Evolutionary conservation across 2,113 vertebrate genomes (phyloP).

Genomic region (Callaeas wilsoni): DNA sequence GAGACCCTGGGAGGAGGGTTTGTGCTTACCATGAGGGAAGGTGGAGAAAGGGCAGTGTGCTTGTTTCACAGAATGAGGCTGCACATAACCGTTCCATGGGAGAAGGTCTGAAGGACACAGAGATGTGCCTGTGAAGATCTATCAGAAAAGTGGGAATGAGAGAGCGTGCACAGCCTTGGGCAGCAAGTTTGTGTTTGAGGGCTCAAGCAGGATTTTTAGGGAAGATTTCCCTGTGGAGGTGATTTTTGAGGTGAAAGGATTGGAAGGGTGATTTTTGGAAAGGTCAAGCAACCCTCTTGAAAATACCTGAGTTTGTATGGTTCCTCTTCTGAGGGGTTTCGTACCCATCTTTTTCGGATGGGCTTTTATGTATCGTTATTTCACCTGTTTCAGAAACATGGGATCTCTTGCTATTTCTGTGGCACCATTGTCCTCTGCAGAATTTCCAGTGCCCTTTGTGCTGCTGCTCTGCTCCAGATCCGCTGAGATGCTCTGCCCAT

Average conservation of each 20-base stretch:
- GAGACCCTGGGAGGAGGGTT: neutral
- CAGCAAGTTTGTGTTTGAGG: neutral
- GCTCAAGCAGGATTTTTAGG: neutral
- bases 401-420: neutral
- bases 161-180: fast-evolving
- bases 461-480: neutral
- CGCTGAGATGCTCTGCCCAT: neutral
- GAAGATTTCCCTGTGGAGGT: neutral
- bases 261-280: neutral
- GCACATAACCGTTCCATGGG: fast-evolving
- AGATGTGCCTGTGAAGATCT: neutral
- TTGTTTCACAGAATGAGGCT: neutral
- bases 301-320: neutral
- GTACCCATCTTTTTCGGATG: fast-evolving
- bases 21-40: fast-evolving
- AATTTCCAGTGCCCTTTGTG: neutral
- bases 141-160: no score
- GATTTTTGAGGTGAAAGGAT: neutral
- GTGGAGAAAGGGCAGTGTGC: neutral
- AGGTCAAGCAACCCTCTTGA: neutral
- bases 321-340: neutral
- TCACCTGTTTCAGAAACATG: neutral
- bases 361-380: neutral
- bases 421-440: neutral
- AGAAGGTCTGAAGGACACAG: neutral